Percentiles rank a stretch among this genome's conserved stretches.
Evolutionary conservation across 2,888 invertebrate genomes (phyloP).

Genomic region (Alloplasta piceator): DNA sequence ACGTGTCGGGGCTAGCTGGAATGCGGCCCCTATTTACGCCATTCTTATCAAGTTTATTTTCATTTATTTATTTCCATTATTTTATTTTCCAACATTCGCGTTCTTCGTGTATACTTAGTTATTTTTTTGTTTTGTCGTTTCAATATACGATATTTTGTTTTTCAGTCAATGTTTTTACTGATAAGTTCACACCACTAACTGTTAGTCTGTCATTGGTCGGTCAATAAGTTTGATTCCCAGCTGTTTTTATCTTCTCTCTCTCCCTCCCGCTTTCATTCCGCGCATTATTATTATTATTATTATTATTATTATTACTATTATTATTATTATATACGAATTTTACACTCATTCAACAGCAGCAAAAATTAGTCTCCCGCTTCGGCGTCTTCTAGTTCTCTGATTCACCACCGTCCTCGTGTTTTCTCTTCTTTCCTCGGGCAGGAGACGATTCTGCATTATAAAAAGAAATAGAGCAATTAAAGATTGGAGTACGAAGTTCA

Average conservation of each 20-base stretch:
- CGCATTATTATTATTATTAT: conserved; percentile 81
- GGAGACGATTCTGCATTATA: conserved; percentile 83
- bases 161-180: conserved; percentile 77
- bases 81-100: conserved; percentile 60
- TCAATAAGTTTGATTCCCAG: conserved; percentile 82
- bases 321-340: conserved; percentile 80
- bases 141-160: conserved; percentile 59
- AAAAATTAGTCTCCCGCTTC: conserved; percentile 68
- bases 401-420: conserved; percentile 87
- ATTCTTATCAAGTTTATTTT: conserved; percentile 71
- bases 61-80: conserved; percentile 54
- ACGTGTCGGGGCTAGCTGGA: conserved; percentile 82
- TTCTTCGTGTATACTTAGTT: conserved; percentile 61
- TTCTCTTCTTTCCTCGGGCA: conserved; percentile 89
- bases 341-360: conserved; percentile 80
- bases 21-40: conserved; percentile 81
- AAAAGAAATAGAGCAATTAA: conserved; percentile 9
- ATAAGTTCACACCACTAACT: conserved; percentile 81
- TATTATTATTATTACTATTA: conserved; percentile 78
- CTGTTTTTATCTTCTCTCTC: conserved; percentile 73
- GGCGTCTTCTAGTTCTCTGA: conserved; percentile 78
- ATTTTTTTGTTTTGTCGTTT: conserved; percentile 58
- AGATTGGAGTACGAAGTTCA: neutral
- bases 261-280: conserved; percentile 76
- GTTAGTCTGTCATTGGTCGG: conserved; percentile 81